Evolutionary conservation across 2,797 vertebrate species (phyloP), one percentile per base, ranked within the genome.

Genomic region (Acipenser ruthenus): DNA sequence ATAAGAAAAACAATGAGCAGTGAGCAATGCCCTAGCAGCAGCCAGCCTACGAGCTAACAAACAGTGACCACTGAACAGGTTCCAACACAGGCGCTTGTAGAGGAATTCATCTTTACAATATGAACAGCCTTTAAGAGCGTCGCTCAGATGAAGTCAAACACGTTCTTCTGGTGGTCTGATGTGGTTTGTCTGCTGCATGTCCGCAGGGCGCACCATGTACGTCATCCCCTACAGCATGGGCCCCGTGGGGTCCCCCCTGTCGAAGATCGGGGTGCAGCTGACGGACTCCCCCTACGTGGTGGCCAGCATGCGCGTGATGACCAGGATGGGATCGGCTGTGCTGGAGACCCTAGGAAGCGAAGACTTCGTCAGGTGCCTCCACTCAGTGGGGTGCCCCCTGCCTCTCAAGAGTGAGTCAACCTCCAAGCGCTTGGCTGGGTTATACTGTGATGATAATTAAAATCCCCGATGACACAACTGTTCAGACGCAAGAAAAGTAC

Each of bases 201-300:
- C 1, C 0, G 8, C 84, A 99, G 96, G 96, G 51, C 94, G 93
- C 1, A 95, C 92, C 37, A 96, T 99, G 96, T 99, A 96, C 0
- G 87, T 97, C 75, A 93, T 98, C 61, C 93, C 96, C 1, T 99
- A 92, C 86, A 97, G 95, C 84, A 99, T 99, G 96, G 96, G 96
- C 1, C 96, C 95, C 0, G 84, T 99, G 1, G 93, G 91, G 5
- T 98, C 96, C 1, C 91, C 94, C 0, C 79, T 99, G 68, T 90
- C 94, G 47, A 97, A 95, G 86, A 89, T 92, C 0, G 96, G 95
- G 0, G 84, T 99, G 0, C 87, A 99, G 81, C 80, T 99, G 77
- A 97, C 96, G 0, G 96, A 99, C 75, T 99, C 96, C 0, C 93
- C 94, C 0, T 99, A 99, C 0, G 96, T 99, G 61, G 96, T 98